Percentiles rank a stretch among this genome's conserved stretches.
phyloP scores from a whole-genome alignment of 2,888 invertebrate species.

The Empis stercorea region DNA sequence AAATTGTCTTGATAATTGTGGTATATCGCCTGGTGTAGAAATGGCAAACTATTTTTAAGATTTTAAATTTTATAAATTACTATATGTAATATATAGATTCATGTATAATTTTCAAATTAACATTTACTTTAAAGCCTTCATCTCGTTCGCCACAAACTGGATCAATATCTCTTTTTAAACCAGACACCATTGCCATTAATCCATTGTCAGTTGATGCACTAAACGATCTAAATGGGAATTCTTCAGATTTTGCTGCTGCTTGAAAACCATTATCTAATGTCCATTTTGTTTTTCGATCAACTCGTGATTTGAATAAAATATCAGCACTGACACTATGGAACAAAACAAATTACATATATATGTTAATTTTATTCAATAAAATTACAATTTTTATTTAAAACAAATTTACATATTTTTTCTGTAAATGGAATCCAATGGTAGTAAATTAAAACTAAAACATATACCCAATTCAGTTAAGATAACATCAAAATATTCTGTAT shows the following conservation, averaged over 20 bases:
- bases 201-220: conserved; percentile 2
- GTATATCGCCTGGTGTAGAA: conserved; percentile 12
- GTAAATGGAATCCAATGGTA: conserved; percentile 3
- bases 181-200: not conserved
- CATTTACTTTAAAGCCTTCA: conserved; percentile 6
- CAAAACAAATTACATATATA: not conserved
- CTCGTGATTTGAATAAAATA: not conserved
- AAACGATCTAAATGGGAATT: conserved; percentile 1
- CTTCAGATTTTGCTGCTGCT: not conserved
- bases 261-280: conserved; percentile 1
- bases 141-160: conserved; percentile 2
- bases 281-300: conserved; percentile 2
- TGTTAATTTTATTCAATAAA: too few relatives aligned
- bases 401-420: conserved; percentile 2
- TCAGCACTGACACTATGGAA: not conserved
- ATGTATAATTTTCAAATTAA: not conserved
- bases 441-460: conserved; percentile 3
- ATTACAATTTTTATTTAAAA: not conserved
- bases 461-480: conserved; percentile 4
- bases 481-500: not conserved
- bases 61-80: not conserved
- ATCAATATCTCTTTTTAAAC: conserved; percentile 1
- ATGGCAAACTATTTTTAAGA: conserved; percentile 2
- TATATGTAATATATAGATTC: not conserved
- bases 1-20: conserved; percentile 40